A percentile compares a stretch with the other conserved stretches of the same genome.
phyloP scores from a whole-genome alignment of 2,888 invertebrate genomes.

The Polylopha cassiicola region DNA sequence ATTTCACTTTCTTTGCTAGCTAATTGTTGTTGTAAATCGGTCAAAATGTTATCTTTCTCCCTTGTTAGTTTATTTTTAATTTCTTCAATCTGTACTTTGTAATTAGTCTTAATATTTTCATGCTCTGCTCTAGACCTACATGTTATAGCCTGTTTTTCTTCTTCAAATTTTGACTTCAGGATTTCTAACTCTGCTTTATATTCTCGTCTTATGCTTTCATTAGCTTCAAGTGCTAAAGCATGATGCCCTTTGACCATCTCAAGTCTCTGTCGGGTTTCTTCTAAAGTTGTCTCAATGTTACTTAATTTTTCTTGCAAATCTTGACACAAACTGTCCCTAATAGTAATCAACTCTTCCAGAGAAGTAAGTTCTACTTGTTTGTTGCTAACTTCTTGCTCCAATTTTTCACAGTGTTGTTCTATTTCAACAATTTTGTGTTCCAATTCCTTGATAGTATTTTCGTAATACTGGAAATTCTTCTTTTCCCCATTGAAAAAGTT shows the following conservation, averaged over 20 bases:
- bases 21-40: constrained; percentile 53
- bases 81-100: constrained; percentile 49
- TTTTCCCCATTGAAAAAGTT: constrained; percentile 13
- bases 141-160: constrained; percentile 61
- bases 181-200: constrained; percentile 67
- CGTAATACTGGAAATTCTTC: constrained; percentile 23
- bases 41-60: constrained; percentile 56
- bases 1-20: constrained; percentile 57
- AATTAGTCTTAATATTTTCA: constrained; percentile 54
- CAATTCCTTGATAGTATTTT: constrained; percentile 36
- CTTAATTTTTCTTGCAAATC: constrained; percentile 66
- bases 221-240: constrained; percentile 67
- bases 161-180: constrained; percentile 62
- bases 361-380: constrained; percentile 64
- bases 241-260: constrained; percentile 74
- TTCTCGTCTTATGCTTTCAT: constrained; percentile 70
- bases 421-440: constrained; percentile 46
- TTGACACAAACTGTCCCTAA: constrained; percentile 64
- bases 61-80: constrained; percentile 52
- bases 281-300: constrained; percentile 49
- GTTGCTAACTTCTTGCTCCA: constrained; percentile 58
- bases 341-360: constrained; percentile 62
- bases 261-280: constrained; percentile 62
- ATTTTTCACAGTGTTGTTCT: constrained; percentile 52
- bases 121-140: constrained; percentile 57